Evolutionary conservation across 1,140 invertebrate genomes (phyloP), one percentile per base, ranked within the genome.

Genomic region (Diprion similis): DNA sequence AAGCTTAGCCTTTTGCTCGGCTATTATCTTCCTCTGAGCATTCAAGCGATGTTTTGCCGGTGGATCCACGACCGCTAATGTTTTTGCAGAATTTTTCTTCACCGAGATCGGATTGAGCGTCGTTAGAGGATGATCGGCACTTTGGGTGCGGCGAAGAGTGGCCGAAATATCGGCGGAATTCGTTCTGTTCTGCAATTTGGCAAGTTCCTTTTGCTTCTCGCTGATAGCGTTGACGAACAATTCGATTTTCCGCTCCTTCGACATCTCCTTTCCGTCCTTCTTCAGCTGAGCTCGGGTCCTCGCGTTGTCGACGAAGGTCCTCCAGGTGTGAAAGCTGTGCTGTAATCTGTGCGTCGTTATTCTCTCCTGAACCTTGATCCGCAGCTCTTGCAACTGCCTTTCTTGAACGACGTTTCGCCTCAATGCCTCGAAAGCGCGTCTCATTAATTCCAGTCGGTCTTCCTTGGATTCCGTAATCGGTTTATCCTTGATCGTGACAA

Each of bases 401-500:
- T 75, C 71, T 65, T 82, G 73, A 1, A 71, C 67, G 0, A 78
- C 78, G 70, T 84, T 70, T 15, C 72, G 10, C 45, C 69, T 77
- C 37, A 83, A 67, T 70, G 59, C n/a, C 2, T 78, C 64, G 37
- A 86, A 84, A 13, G 51, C 75, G 51, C 71, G 80, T 70, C 47
- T 80, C 46, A 85, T 18, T 45, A 80, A 45, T 13, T 65, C 65
- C 13, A 75, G 45, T 70, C 78, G 74, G 66, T 79, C 66, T 48
- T 81, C 76, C 37, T 76, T 66, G 0, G 68, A 73, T 46, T 80
- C 78, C 1, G 66, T 37, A n/a, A 71, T 71, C 19, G 80, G 74
- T 72, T 87, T 87, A 72, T 87, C 85, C 72, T 78, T 85, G 10
- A 88, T 87, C 0, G 83, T 86, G 10, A 88, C 78, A 78, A 82